Evolutionary conservation across 2,113 vertebrate species (phyloP).

Genomic region (Glaucomys volans): DNA sequence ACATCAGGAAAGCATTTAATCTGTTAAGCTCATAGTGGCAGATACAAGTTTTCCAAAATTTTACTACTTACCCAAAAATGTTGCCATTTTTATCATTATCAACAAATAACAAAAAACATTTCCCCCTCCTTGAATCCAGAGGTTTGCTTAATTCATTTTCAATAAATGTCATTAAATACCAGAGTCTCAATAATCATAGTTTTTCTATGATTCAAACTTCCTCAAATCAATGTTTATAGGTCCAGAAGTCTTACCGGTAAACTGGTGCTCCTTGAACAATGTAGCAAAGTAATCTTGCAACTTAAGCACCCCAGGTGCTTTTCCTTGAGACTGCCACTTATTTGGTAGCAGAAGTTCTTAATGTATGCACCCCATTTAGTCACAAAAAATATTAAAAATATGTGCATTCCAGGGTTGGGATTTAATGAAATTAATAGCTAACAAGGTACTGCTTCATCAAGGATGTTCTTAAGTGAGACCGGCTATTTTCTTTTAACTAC

Average conservation of each 20-base stretch:
- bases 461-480: not conserved
- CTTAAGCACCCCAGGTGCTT: not conserved
- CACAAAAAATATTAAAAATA: not conserved
- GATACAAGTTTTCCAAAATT: conserved; percentile 39
- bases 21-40: conserved; percentile 18
- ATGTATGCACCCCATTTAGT: not conserved
- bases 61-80: not conserved
- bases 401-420: not conserved
- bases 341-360: not conserved
- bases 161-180: conserved; percentile 20
- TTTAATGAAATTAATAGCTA: not conserved
- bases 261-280: not conserved
- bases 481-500: not conserved
- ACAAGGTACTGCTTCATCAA: not conserved
- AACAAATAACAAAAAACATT: not conserved
- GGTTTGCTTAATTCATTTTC: not conserved
- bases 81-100: not conserved
- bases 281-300: not conserved
- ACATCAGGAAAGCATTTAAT: conserved; percentile 17
- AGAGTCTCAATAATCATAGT: not conserved
- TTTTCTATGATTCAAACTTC: not conserved
- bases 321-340: not conserved
- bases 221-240: not conserved
- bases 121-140: not conserved
- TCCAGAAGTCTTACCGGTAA: not conserved